These are phyloP conservation scores for Dendrolimus houi DNA, from an alignment of 2,888 invertebrate species.

Conservation along the genomic window DNA sequence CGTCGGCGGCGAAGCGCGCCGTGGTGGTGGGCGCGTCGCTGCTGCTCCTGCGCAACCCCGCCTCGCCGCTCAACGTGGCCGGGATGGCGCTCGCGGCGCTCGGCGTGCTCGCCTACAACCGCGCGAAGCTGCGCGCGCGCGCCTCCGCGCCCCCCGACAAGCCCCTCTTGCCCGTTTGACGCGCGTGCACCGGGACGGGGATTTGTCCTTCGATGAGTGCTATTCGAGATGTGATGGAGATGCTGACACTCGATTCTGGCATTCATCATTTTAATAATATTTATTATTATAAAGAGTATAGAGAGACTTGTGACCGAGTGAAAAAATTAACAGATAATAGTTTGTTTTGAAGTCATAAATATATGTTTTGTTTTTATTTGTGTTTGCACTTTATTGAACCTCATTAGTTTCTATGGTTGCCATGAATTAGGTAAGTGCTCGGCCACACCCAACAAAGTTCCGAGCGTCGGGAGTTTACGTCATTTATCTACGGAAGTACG, in stretches of 20 bases:
- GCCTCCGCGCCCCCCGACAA: slow-evolving; percentile 7
- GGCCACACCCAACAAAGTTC: too few species aligned
- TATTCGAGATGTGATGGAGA: too few species aligned
- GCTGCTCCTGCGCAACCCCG: slow-evolving; percentile 92
- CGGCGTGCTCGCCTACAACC: slow-evolving; percentile 93
- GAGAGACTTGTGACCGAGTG: too few species aligned
- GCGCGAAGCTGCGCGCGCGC: slow-evolving; percentile 37
- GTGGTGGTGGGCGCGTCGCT: slow-evolving; percentile 93
- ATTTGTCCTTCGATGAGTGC: too few species aligned
- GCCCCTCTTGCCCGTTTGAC: slow-evolving; percentile 39
- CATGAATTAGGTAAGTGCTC: too few species aligned
- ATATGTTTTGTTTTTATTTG: slow-evolving; percentile 5
- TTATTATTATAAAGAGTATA: too few species aligned
- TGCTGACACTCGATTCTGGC: slow-evolving; percentile 3
- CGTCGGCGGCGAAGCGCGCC: slow-evolving; percentile 95
- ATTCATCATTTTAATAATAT: too few species aligned
- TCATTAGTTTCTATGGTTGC: too few species aligned
- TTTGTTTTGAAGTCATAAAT: slow-evolving; percentile 4
- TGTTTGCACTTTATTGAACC: neutral
- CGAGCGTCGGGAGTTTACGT: too few species aligned
- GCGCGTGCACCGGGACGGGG: too few species aligned
- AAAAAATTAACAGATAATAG: neutral
- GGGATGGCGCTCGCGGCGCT: slow-evolving; percentile 94
- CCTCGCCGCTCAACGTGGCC: slow-evolving; percentile 88
- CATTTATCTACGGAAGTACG: too few species aligned